Base-by-base conservation (phyloP, 2,888 invertebrate genomes). In the Drosophila fulvimacula region DNA sequence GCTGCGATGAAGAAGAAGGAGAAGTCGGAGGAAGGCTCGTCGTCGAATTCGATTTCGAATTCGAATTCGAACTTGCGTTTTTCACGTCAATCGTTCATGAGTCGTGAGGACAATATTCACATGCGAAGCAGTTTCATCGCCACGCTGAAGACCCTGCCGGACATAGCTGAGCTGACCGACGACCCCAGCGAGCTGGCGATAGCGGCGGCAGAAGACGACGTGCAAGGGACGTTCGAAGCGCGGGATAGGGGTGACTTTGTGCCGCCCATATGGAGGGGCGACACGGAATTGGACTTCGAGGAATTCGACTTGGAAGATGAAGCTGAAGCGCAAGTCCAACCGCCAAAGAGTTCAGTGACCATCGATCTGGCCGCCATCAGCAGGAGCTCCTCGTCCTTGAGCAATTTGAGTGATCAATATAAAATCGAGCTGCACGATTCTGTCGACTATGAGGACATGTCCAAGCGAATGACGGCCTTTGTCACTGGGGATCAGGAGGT, bases 131-230 rank as follows among this genome's bases (percentile, higher is more conserved):
- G 13, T 4, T 1, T 44, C 0, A 19, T 68, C 0, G 6, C 41
- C 0, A 11, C 10, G 0, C 1, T 74, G 0, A n/a, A 0, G 11
- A 3, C 2, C 1, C 2, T 73, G 0, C 73, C 73, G 9, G 55
- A 73, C 11, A 52, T 73, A 6, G 13, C 27, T 11, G 56, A 75
- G 0, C 7, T 73, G 6, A 59, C 69, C 1, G 69, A 56, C 0
- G 36, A 13, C 0, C 63, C 41, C 9, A 32, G 17, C 49, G 0
- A 0, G 2, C 10, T 30, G 5, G 5, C 27, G 27, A 2, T 17
- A n/a, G 5, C 27, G 2, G 10, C 0, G 27, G 27, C 1, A 5
- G 2, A 5, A 1, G 10, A 0, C n/a, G 24, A 1, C 2, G 4
- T 2, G 0, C 9, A 10, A n/a, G n/a, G n/a, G n/a, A n/a, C n/a